Evolutionary conservation across 35 echinoderm and acorn worm species (phyloP), one percentile per base, ranked within the genome.

Genomic region (Stichopus chloronotus): DNA sequence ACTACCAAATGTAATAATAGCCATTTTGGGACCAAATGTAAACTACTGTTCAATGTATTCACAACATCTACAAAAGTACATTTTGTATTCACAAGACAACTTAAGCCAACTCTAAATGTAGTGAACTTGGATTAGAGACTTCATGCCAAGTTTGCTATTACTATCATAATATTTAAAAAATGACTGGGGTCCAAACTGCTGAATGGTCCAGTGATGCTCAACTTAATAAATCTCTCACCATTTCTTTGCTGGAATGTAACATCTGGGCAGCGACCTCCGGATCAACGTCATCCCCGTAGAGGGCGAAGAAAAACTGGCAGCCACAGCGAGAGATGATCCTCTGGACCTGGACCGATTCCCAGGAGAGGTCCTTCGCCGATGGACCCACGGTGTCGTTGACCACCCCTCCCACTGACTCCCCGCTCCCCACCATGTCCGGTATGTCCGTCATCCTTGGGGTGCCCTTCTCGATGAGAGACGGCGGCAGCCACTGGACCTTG

Each of bases 361-460:
- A 78, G 13, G 87, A 81, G 10, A 94, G 54, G 20, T 90, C 95
- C 20, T 95, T 90, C 3, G 71, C 92, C 0, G 97, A 92, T 9
- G 92, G 93, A 19, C 97, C 97, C 76, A 99, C 97, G 0, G 97
- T 99, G 78, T 99, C 95, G 61, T 88, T 99, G 89, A 99, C 95
- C 5, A 99, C 97, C 8, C 97, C 97, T 12, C 97, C 97, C 43
- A 96, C 97, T 52, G 97, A 99, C 57, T 99, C 95, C 13, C 97
- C 97, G 25, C 97, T 99, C 43, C 97, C 97, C 56, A 99, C 97
- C 80, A 99, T 94, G 77, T 92, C 97, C 5, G 97, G 93, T 63
- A 96, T 86, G 78, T 98, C 96, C 23, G 92, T 96, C 56, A 88
- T 85, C 79, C 60, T 92, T 76, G 77, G 85, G 24, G 81, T 86